Evolutionary conservation across 2,113 vertebrate species (phyloP).

Genomic region (Epinephelus cyanopodus): DNA sequence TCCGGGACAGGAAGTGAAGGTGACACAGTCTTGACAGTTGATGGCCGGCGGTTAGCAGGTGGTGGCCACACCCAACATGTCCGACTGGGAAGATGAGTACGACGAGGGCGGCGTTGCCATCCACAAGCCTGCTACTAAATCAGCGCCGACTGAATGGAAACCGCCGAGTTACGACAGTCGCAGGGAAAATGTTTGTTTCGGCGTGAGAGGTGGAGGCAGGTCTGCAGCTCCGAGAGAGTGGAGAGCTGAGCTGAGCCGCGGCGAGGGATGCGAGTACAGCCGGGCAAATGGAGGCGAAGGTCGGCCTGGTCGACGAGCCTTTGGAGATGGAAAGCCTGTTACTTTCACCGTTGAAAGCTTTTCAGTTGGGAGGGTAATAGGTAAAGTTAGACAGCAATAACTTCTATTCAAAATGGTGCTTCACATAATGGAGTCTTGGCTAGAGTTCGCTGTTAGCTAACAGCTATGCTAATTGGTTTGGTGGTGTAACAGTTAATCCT

Average conservation of each 20-base stretch:
- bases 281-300: background rate
- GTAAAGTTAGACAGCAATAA: slow-evolving; percentile 66
- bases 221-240: background rate
- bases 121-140: background rate
- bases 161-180: rapidly evolving
- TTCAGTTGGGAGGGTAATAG: slow-evolving; percentile 87
- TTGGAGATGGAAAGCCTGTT: slow-evolving; percentile 52
- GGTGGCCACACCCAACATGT: slow-evolving; percentile 61
- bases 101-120: slow-evolving; percentile 10
- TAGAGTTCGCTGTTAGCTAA: background rate
- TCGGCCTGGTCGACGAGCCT: background rate
- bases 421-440: background rate
- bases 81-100: slow-evolving; percentile 81
- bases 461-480: background rate
- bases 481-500: too few species aligned
- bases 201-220: slow-evolving; percentile 15
- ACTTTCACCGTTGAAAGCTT: slow-evolving; percentile 82
- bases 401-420: background rate
- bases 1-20: background rate
- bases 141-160: background rate
- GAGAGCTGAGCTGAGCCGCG: background rate
- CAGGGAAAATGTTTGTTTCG: slow-evolving; percentile 7
- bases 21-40: background rate
- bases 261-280: background rate
- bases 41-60: background rate